Evolutionary conservation across 1,140 invertebrate species (phyloP).

Genomic region (Ericerus pela): DNA sequence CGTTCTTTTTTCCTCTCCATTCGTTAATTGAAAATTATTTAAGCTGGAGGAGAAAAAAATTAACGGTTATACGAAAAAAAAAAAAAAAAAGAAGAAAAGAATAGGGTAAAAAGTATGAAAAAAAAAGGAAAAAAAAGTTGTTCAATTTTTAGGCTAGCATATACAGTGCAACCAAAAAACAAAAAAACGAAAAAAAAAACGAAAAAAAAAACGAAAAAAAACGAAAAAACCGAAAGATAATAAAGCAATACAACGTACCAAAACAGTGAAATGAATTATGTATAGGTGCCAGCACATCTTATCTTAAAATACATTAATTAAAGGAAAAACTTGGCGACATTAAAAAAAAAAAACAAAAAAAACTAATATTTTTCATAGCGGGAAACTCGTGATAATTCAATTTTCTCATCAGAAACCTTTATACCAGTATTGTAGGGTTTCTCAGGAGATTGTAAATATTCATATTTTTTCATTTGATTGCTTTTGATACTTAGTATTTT

Average conservation of each 20-base stretch:
- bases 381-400: constrained; percentile 11
- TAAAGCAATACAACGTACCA: constrained; percentile 9
- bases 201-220: no score
- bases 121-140: no score
- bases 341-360: constrained; percentile 3
- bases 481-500: no score
- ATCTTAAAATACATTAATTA: constrained; percentile 11
- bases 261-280: constrained; percentile 11
- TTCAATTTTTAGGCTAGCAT: constrained; percentile 10
- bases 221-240: constrained; percentile 8
- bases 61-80: constrained; percentile 8
- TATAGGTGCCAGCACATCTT: constrained; percentile 10
- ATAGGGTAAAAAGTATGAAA: no score
- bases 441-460: no score
- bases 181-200: no score
- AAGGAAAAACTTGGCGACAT: constrained; percentile 12
- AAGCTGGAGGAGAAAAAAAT: constrained; percentile 6
- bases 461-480: no score
- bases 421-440: neutral
- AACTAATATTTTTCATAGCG: constrained; percentile 11
- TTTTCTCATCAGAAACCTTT: constrained; percentile 12
- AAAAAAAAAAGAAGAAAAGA: constrained; percentile 4
- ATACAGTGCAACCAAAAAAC: constrained; percentile 10
- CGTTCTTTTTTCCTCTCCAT: no score
- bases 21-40: constrained; percentile 12